Conservation (phyloP, 2,113 vertebrate species). For the Sakesphorus luctuosus region DNA sequence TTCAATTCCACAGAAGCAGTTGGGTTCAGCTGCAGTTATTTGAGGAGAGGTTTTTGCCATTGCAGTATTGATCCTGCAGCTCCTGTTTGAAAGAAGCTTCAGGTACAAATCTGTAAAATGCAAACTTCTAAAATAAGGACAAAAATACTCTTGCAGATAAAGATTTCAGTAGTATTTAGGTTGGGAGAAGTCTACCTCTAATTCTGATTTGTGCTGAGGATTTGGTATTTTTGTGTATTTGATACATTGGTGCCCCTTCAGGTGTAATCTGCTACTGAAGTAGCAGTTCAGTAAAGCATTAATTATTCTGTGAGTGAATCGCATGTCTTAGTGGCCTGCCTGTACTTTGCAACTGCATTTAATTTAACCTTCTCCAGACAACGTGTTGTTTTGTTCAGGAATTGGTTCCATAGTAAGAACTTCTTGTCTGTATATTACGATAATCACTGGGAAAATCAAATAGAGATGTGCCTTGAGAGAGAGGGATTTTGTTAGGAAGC, state of each 20-base stretch:
- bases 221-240: not conserved
- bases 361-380: not conserved
- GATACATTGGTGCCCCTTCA: too few relatives aligned
- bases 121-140: too few relatives aligned
- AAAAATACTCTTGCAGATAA: not conserved
- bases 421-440: too few relatives aligned
- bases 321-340: too few relatives aligned
- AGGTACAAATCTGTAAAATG: too few relatives aligned
- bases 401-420: too few relatives aligned
- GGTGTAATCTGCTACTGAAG: too few relatives aligned
- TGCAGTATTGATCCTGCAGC: not conserved
- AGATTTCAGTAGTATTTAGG: not conserved
- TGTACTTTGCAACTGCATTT: not conserved
- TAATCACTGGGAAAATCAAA: too few relatives aligned
- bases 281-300: too few relatives aligned
- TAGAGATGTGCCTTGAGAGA: too few relatives aligned
- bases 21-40: not conserved
- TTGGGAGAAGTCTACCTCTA: not conserved
- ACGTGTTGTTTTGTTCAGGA: not conserved
- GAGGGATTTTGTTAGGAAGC: too few relatives aligned
- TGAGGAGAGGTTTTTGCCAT: not conserved
- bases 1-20: not conserved
- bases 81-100: not conserved
- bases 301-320: too few relatives aligned
- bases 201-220: not conserved